Evolutionary conservation across 2,797 vertebrate genomes (phyloP), one percentile per base, ranked within the genome.

Genomic region (Linurgus olivaceus): DNA sequence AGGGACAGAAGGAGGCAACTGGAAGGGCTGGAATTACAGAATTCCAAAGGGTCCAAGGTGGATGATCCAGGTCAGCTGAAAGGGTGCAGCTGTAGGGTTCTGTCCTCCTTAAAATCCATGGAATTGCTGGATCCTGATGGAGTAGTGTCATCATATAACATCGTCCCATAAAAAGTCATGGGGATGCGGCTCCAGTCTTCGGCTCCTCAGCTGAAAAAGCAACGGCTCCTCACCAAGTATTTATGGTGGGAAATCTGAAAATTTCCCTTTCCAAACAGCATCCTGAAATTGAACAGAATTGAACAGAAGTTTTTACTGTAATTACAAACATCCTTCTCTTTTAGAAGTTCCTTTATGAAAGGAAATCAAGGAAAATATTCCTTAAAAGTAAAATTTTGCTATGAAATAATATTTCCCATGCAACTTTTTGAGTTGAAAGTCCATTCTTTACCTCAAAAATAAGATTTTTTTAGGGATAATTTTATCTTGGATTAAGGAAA

Each of bases 121-220:
- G 26, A 11, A 71, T 6, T 72, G 23, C 20, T 38, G 45, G 15
- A 25, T 70, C 26, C 38, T 62, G 61, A 37, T 11, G 17, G 13
- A 8, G 26, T 0, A 1, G n/a, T 52, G 78, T 40, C 1, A 23
- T 74, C 6, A 61, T 17, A 3, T 20, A 66, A 76, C 23, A 23
- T 50, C 67, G 65, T 40, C 50, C n/a, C 72, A 40, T 33, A 18
- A 79, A 78, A 72, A 24, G 11, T 11, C 31, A 1, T 6, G 31
- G 72, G 65, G 59, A 81, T 47, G 47, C 78, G 28, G 52, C 40
- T 48, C 35, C 33, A 59, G 29, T 17, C 75, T 87, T 58, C 9
- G 25, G 13, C 10, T 52, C 37, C 38, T 86, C 79, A 85, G 52
- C 74, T 89, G 76, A 44, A 88, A 82, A 94, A 86, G 11, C 63